These are phyloP conservation scores for Diorhabda elongata DNA, from an alignment of 1,140 invertebrate species.

Conservation along the genomic window DNA sequence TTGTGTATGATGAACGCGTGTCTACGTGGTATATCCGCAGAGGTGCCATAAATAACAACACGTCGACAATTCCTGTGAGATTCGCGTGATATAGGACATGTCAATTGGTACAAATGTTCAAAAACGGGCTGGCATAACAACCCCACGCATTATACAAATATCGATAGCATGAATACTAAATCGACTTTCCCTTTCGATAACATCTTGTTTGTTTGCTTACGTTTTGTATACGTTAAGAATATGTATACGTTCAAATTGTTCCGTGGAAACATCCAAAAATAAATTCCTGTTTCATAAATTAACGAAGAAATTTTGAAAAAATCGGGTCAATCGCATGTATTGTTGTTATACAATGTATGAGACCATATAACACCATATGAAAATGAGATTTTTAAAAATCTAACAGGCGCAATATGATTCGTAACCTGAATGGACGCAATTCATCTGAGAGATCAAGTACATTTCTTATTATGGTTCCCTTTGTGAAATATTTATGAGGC, in stretches of 20 bases:
- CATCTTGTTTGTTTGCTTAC: background rate
- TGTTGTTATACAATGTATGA: no score
- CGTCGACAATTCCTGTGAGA: constrained; percentile 34
- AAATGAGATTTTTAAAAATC: no score
- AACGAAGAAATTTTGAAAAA: no score
- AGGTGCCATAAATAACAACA: constrained; percentile 29
- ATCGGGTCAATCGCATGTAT: no score
- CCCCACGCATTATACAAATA: constrained; percentile 24
- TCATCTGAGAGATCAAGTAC: no score
- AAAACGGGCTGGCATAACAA: constrained; percentile 23
- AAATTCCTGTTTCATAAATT: no score
- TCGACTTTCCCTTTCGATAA: constrained; percentile 5
- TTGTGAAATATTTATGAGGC: no score
- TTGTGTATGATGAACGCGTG: constrained; percentile 19
- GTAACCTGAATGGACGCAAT: no score
- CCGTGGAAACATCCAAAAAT: no score
- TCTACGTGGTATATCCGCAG: constrained; percentile 21
- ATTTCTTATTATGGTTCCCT: no score
- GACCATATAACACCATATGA: no score
- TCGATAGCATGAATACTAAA: constrained; percentile 28
- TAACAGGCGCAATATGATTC: no score
- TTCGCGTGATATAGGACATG: constrained; percentile 38
- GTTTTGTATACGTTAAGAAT: background rate
- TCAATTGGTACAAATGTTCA: constrained; percentile 40
- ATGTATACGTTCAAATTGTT: background rate